Percentiles rank a stretch among this genome's conserved stretches.
Conservation (phyloP, 2,797 vertebrate species). For the Neosilurus hyrtlii region DNA sequence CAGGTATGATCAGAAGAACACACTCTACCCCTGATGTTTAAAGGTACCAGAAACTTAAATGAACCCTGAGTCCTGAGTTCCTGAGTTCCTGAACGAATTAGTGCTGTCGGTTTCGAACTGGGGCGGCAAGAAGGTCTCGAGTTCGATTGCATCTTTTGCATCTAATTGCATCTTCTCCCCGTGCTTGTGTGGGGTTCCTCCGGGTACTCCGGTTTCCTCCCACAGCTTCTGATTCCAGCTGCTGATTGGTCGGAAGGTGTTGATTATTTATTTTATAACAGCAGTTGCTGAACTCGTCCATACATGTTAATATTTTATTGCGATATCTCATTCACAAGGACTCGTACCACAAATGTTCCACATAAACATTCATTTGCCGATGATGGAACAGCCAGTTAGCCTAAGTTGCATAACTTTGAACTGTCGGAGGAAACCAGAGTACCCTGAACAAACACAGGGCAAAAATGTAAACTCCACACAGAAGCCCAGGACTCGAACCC, state of each 20-base stretch:
- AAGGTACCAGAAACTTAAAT: not conserved
- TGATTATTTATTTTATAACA: not conserved
- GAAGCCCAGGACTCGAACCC: no score
- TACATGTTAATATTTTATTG: not conserved
- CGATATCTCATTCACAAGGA: not conserved
- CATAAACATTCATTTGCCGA: not conserved
- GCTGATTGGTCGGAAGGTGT: not conserved
- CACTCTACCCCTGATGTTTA: not conserved
- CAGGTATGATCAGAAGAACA: not conserved
- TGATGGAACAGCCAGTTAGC: no score
- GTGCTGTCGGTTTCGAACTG: no score
- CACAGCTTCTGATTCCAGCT: not conserved
- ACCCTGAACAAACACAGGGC: no score
- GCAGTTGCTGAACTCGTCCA: not conserved
- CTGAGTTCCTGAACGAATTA: not conserved
- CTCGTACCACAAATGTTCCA: not conserved
- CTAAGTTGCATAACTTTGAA: no score
- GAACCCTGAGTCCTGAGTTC: not conserved
- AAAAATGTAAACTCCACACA: no score
- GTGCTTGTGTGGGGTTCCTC: no score
- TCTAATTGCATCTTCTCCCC: no score
- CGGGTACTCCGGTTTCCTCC: no score
- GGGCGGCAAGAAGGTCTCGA: no score
- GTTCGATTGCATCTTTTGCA: no score
- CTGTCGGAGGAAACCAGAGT: no score